phyloP scores from a whole-genome alignment of 2,797 vertebrate species.

The Echiichthys vipera region DNA sequence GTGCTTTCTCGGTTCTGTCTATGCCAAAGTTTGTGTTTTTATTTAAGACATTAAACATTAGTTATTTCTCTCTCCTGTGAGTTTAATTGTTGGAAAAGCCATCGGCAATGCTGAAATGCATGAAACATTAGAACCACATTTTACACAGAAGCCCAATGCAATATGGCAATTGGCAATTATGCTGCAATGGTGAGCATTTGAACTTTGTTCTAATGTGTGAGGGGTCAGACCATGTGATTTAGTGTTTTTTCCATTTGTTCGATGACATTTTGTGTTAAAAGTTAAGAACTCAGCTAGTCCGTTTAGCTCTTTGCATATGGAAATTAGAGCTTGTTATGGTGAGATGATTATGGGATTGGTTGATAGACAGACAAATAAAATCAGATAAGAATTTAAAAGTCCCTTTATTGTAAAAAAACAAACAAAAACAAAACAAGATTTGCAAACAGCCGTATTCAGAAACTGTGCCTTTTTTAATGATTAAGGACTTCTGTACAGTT shows the following conservation, averaged over 20 bases:
- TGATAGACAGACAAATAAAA: not conserved
- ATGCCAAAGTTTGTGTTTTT: no score
- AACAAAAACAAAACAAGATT: no score
- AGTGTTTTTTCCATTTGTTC: not conserved
- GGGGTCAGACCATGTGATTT: not conserved
- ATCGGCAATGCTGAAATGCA: not conserved
- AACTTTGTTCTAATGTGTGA: not conserved
- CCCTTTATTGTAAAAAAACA: no score
- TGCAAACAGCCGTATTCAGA: no score
- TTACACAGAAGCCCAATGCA: no score
- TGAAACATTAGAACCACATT: not conserved
- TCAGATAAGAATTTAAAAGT: no score
- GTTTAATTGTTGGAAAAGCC: not conserved
- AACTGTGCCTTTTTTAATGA: no score
- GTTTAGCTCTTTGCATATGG: not conserved
- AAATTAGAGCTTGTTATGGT: not conserved
- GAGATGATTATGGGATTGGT: not conserved
- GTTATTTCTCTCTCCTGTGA: not conserved
- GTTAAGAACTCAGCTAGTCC: not conserved
- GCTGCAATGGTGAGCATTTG: not conserved
- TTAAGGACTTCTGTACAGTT: no score
- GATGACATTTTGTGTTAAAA: not conserved
- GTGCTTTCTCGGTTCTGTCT: no score
- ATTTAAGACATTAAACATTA: no score
- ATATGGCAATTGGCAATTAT: no score